Percentiles rank a stretch among this genome's conserved stretches.
Conservation (phyloP, 2,888 invertebrate species). For the Apoda limacodes region DNA sequence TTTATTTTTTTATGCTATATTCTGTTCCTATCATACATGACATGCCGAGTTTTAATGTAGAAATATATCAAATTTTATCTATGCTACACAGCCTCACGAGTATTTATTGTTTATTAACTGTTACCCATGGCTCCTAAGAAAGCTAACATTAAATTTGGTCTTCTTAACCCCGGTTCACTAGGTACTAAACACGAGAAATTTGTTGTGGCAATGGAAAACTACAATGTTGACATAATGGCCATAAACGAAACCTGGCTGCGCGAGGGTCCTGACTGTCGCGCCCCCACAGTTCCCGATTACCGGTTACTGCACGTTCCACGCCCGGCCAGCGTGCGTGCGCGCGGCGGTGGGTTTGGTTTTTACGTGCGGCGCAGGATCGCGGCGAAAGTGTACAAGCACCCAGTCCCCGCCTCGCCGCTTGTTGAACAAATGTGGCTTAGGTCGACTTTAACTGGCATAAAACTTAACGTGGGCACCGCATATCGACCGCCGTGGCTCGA, state of each 20-base stretch:
- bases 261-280: conserved; percentile 8
- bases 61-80: background rate
- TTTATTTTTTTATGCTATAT: background rate
- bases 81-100: background rate
- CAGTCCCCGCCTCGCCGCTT: background rate
- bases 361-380: conserved; percentile 3
- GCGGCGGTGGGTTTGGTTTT: conserved; percentile 13
- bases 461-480: conserved; percentile 6
- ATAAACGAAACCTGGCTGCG: conserved; percentile 14
- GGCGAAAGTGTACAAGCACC: background rate
- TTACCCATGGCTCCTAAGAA: background rate
- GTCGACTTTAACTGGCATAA: no score
- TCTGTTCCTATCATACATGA: no score
- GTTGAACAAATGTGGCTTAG: conserved; percentile 11
- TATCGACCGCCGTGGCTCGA: conserved; percentile 10
- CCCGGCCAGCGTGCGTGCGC: background rate
- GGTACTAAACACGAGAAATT: conserved; percentile 12
- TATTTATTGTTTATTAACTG: background rate
- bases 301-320: conserved; percentile 11
- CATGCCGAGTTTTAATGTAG: no score
- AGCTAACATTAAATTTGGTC: background rate
- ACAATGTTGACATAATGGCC: conserved; percentile 10
- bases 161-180: conserved; percentile 6
- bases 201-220: conserved; percentile 8
- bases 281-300: conserved; percentile 10